Conservation (phyloP, 2,797 vertebrate genomes). For the Melanotaenia boesemani region DNA sequence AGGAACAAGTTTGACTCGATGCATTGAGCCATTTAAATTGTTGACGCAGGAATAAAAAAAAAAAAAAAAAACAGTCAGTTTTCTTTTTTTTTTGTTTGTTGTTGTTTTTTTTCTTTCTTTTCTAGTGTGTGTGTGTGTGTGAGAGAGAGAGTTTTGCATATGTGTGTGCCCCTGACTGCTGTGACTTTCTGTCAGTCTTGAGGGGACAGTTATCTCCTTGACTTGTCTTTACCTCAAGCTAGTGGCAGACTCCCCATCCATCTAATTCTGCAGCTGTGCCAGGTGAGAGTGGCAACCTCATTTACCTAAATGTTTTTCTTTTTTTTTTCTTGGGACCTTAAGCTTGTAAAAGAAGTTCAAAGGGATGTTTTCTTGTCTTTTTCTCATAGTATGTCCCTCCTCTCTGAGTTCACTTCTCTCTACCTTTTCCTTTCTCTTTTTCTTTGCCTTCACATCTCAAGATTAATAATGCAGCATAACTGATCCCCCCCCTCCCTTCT, state of each 20-base stretch:
- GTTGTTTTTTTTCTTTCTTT: slow-evolving; percentile 19
- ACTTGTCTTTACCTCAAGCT: slow-evolving; percentile 56
- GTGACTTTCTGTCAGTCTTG: slow-evolving; percentile 51
- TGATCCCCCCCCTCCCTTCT: slow-evolving; percentile 44
- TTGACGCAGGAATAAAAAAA: not conserved
- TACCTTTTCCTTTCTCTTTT: slow-evolving; percentile 31
- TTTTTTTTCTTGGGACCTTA: slow-evolving; percentile 24
- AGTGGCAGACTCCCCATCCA: slow-evolving; percentile 48
- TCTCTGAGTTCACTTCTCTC: slow-evolving; percentile 40
- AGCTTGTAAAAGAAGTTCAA: slow-evolving; percentile 57
- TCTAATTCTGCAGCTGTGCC: slow-evolving; percentile 59
- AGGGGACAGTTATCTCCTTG: slow-evolving; percentile 57
- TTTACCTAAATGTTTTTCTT: slow-evolving; percentile 55
- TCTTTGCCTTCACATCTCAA: slow-evolving; percentile 60
- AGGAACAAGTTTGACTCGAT: slow-evolving; percentile 1
- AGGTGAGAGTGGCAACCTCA: slow-evolving; percentile 66
- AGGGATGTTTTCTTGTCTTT: slow-evolving; percentile 59
- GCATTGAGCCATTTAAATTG: not conserved
- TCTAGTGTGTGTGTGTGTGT: slow-evolving; percentile 18
- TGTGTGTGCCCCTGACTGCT: slow-evolving; percentile 36
- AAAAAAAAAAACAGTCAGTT: slow-evolving; percentile 3
- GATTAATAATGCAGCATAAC: slow-evolving; percentile 75
- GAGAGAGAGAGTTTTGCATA: not conserved
- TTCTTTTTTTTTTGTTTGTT: too few relatives aligned
- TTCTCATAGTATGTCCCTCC: slow-evolving; percentile 24